phyloP scores from a whole-genome alignment of 2,888 invertebrate genomes.

The Athetis lepigone region DNA sequence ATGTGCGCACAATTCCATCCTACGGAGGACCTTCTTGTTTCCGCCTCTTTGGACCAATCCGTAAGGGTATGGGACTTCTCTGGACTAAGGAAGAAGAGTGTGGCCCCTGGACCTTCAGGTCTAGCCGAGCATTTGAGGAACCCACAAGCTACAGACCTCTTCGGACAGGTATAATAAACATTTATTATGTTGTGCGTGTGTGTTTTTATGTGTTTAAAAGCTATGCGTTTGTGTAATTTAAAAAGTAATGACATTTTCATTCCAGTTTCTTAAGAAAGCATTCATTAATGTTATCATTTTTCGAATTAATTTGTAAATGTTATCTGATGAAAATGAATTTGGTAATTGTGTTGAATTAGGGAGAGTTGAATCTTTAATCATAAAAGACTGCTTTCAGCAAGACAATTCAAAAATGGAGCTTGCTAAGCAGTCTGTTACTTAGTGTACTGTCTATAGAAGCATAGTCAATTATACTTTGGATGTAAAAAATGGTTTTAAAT shows the following conservation, averaged over 20 bases:
- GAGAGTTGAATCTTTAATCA: too few species aligned
- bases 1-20: conserved; percentile 99
- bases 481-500: too few species aligned
- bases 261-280: background rate
- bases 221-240: conserved; percentile 19
- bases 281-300: background rate
- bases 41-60: conserved; percentile 99
- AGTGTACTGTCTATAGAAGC: too few species aligned
- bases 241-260: background rate
- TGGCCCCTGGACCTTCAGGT: conserved; percentile 98
- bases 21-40: conserved; percentile 98
- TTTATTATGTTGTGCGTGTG: conserved; percentile 46
- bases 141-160: conserved; percentile 97
- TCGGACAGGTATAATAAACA: conserved; percentile 92
- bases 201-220: conserved; percentile 25
- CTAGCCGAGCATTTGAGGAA: conserved; percentile 96
- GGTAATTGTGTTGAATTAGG: too few species aligned
- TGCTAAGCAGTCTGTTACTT: too few species aligned
- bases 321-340: too few species aligned
- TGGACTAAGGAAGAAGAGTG: conserved; percentile 98
- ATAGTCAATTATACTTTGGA: too few species aligned
- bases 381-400: background rate
- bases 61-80: conserved; percentile 99
- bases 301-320: too few species aligned
- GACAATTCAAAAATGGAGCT: background rate